Percentiles rank a stretch among this genome's conserved stretches.
Conservation (phyloP, 2,888 invertebrate genomes). For the Ypsolopha scabrella region DNA sequence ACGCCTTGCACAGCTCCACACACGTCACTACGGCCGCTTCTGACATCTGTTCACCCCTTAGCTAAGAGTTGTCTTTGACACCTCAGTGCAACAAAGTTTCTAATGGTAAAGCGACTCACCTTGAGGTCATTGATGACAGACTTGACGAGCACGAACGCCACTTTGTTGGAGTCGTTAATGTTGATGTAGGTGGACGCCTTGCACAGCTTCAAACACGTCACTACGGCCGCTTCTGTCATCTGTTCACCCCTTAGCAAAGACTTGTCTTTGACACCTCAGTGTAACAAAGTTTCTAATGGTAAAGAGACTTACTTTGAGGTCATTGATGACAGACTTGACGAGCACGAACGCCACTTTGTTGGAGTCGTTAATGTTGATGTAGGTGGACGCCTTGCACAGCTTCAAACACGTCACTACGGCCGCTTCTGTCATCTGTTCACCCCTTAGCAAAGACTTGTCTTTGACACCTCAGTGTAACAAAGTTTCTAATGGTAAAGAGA, state of each 20-base stretch:
- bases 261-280: no score
- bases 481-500: no score
- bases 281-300: no score
- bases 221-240: slow-evolving; percentile 91
- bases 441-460: no score
- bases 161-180: slow-evolving; percentile 90
- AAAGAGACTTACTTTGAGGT: slow-evolving; percentile 83
- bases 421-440: slow-evolving; percentile 90
- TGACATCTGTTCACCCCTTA: slow-evolving; percentile 86
- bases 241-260: no score
- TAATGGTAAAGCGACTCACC: slow-evolving; percentile 69
- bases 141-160: slow-evolving; percentile 92
- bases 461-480: no score
- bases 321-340: slow-evolving; percentile 92
- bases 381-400: slow-evolving; percentile 96
- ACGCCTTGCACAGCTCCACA: no score
- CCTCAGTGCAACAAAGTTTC: no score
- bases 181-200: slow-evolving; percentile 97
- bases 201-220: slow-evolving; percentile 96
- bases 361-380: slow-evolving; percentile 91
- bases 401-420: slow-evolving; percentile 96
- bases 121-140: slow-evolving; percentile 94
- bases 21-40: no score
- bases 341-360: slow-evolving; percentile 93
- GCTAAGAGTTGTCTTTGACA: no score